These are phyloP conservation scores for Drosophila tristis DNA, from an alignment of 1,140 invertebrate species.

Conservation along the genomic window DNA sequence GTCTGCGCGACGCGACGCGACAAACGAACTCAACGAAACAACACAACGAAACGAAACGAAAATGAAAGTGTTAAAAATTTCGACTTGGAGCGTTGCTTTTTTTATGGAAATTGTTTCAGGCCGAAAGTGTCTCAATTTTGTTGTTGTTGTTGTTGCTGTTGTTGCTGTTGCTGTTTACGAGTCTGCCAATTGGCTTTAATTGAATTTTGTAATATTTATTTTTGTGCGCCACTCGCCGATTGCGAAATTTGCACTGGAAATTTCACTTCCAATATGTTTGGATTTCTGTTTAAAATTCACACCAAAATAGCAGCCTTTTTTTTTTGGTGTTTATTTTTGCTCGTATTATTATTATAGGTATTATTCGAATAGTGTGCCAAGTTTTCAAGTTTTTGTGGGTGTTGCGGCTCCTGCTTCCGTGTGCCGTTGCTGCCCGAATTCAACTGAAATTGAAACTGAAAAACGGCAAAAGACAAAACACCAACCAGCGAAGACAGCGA, in stretches of 20 bases:
- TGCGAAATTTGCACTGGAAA: conserved; percentile 31
- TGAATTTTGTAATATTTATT: conserved; percentile 65
- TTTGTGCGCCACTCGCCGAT: conserved; percentile 18
- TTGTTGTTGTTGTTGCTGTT: conserved; percentile 22
- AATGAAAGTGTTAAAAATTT: conserved; percentile 76
- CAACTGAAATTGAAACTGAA: conserved; percentile 81
- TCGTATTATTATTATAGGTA: background rate
- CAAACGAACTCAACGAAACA: conserved; percentile 35
- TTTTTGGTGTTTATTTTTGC: conserved; percentile 11
- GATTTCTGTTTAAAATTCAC: conserved; percentile 5
- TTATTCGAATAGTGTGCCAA: conserved; percentile 18
- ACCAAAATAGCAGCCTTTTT: conserved; percentile 29
- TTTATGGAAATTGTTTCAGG: conserved; percentile 13
- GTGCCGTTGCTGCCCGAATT: conserved; percentile 77
- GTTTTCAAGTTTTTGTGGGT: background rate
- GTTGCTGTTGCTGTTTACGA: conserved; percentile 36
- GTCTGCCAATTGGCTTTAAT: conserved; percentile 51
- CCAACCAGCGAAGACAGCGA: conserved; percentile 45
- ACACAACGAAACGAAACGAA: conserved; percentile 61
- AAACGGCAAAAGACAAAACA: conserved; percentile 73
- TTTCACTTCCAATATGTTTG: conserved; percentile 28
- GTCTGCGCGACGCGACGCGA: conserved; percentile 31
- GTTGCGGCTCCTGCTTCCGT: conserved; percentile 70
- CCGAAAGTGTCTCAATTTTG: conserved; percentile 15
- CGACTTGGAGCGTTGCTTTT: conserved; percentile 28